Percentiles rank a stretch among this genome's conserved stretches.
These are phyloP conservation scores for Phthorimaea operculella DNA, from an alignment of 1,140 invertebrate species.

Conservation along the genomic window DNA sequence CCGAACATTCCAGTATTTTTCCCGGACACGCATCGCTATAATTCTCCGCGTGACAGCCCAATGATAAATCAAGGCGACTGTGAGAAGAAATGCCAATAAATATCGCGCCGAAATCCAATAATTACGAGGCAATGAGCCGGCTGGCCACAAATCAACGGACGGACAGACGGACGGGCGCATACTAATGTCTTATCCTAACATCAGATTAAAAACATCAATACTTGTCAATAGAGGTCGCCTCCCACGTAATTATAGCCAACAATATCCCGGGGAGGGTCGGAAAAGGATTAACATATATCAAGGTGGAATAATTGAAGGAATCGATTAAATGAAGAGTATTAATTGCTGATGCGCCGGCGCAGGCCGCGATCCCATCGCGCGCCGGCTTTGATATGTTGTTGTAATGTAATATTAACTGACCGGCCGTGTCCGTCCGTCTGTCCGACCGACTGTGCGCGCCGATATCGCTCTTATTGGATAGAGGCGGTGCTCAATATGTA, in stretches of 20 bases:
- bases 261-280: slow-evolving; percentile 56
- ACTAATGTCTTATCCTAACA: slow-evolving; percentile 63
- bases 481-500: background rate
- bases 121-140: slow-evolving; percentile 59
- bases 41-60: slow-evolving; percentile 35
- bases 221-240: slow-evolving; percentile 61
- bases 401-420: slow-evolving; percentile 25
- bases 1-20: slow-evolving; percentile 18
- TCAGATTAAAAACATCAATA: slow-evolving; percentile 67
- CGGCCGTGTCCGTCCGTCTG: slow-evolving; percentile 19
- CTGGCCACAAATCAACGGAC: slow-evolving; percentile 53
- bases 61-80: slow-evolving; percentile 53
- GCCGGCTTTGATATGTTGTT: slow-evolving; percentile 25
- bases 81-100: slow-evolving; percentile 58
- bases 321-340: slow-evolving; percentile 65
- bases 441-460: background rate
- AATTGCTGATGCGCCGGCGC: slow-evolving; percentile 61
- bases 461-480: slow-evolving; percentile 1
- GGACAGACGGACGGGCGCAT: slow-evolving; percentile 48
- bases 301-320: slow-evolving; percentile 62
- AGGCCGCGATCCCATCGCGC: slow-evolving; percentile 27
- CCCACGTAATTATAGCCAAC: slow-evolving; percentile 64
- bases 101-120: slow-evolving; percentile 62
- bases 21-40: slow-evolving; percentile 33
- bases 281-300: slow-evolving; percentile 63